Base-by-base conservation (phyloP, 2,797 vertebrate species). In the Sebastes paucispinis region DNA sequence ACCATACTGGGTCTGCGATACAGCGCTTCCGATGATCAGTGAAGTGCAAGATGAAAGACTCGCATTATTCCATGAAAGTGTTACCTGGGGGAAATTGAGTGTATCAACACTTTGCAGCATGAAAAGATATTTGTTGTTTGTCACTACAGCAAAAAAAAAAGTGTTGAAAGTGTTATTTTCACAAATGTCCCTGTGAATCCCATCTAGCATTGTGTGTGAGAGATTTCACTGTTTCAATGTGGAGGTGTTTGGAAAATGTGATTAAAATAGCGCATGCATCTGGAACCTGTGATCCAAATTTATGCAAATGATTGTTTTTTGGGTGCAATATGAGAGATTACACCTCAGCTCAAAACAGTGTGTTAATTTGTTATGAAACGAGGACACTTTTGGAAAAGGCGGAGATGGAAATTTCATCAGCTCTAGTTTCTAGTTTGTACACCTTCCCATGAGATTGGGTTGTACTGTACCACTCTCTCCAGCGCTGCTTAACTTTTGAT, bases 21-120 rank as follows among this genome's bases (percentile, higher is more conserved):
- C 31, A 25, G 31, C 5, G 29, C 66, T 43, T 43, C 60, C 2
- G 1, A 32, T 39, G 18, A 75, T 71, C 16, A 65, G 54, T 66
- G 59, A 81, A 63, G 77, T 70, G 24, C 43, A 75, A 65, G 68
- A 76, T 84, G 43, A 75, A 87, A 24, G 59, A 64, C 16, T 77
- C 18, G 18, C 70, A 73, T 50, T 73, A 24, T 16, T 67, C 32
- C 50, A 57, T 72, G 55, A 62, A 62, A 80, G 59, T 47, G 68
- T 82, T 47, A n/a, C 36, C 27, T 71, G 5, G 12, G 39, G 77
- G 55, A 4, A 47, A 69, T 55, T 71, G 11, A 52, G 16, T 34
- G 14, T 20, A 59, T 80, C 57, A 79, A 73, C 24, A 70, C 70
- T 68, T 58, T 55, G 14, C 71, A 70, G 55, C 11, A 9, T 55